A percentile compares a stretch with the other conserved stretches of the same genome.
Conservation (phyloP, 2,888 invertebrate genomes). For the Orchesellides sinensis region DNA sequence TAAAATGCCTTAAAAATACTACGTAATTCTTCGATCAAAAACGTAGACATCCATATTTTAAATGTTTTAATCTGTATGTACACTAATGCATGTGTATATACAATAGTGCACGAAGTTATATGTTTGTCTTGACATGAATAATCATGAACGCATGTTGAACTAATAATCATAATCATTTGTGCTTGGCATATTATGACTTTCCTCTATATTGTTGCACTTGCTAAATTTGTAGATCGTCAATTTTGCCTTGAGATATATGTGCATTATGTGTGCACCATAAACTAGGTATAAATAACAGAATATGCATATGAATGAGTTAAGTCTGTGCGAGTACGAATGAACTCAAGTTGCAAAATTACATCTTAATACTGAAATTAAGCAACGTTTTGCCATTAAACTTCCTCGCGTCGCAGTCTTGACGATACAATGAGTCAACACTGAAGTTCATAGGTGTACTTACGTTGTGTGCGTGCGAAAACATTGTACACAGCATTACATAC, state of each 20-base stretch:
- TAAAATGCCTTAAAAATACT: too few species aligned
- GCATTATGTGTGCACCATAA: constrained; percentile 25
- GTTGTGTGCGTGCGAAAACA: not conserved
- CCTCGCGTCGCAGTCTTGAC: constrained; percentile 28
- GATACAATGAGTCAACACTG: not conserved
- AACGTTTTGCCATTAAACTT: constrained; percentile 55
- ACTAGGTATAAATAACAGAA: constrained; percentile 26
- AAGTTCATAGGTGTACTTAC: not conserved
- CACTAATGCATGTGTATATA: not conserved
- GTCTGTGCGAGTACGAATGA: not conserved
- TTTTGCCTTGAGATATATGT: constrained; percentile 53
- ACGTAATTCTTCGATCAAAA: constrained; percentile 16
- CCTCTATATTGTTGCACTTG: constrained; percentile 47
- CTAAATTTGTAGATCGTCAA: constrained; percentile 54
- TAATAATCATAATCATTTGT: constrained; percentile 43
- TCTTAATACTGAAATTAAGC: constrained; percentile 11
- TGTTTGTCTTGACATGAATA: constrained; percentile 50
- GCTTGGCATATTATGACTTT: constrained; percentile 18
- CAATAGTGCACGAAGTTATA: not conserved
- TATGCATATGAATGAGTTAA: not conserved
- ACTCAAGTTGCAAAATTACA: constrained; percentile 24
- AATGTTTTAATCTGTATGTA: not conserved
- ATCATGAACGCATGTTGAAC: constrained; percentile 40
- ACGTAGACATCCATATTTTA: constrained; percentile 4
- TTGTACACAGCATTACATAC: too few species aligned